phyloP scores from a whole-genome alignment of 2,888 invertebrate genomes.

The Allacma fusca region DNA sequence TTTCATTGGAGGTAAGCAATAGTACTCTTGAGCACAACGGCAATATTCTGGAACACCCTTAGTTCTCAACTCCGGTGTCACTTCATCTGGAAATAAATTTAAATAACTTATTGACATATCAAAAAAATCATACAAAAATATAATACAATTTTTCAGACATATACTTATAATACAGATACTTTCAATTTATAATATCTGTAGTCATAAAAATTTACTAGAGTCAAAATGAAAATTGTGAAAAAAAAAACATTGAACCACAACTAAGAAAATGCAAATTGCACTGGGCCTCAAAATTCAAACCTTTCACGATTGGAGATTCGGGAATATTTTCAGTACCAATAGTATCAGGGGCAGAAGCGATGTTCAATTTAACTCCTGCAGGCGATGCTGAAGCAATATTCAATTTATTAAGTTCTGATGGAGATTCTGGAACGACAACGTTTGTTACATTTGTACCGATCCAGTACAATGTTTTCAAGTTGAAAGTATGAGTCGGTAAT shows the following conservation, averaged over 20 bases:
- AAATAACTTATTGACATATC: neutral
- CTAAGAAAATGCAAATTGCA: too few species aligned
- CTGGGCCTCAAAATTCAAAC: too few species aligned
- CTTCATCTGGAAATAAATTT: conserved; percentile 2
- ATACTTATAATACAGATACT: too few species aligned
- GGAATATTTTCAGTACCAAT: neutral
- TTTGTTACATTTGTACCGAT: conserved; percentile 17
- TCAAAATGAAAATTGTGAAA: too few species aligned
- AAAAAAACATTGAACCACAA: too few species aligned
- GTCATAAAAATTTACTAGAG: too few species aligned
- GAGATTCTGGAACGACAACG: conserved; percentile 17
- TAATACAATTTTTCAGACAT: too few species aligned
- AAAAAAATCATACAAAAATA: neutral
- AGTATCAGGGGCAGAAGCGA: too few species aligned
- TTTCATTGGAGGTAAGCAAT: conserved; percentile 54
- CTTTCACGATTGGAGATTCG: neutral
- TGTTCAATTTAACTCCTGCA: neutral
- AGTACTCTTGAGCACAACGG: conserved; percentile 56
- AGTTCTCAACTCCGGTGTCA: conserved; percentile 46
- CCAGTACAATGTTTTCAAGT: conserved; percentile 34
- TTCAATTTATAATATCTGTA: too few species aligned
- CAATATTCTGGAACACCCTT: conserved; percentile 58
- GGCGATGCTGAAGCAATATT: neutral
- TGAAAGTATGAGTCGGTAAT: conserved; percentile 10
- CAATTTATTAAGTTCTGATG: neutral